Evolutionary conservation across 2,113 vertebrate genomes (phyloP), one percentile per base, ranked within the genome.

Genomic region (Mystacornis crossleyi): DNA sequence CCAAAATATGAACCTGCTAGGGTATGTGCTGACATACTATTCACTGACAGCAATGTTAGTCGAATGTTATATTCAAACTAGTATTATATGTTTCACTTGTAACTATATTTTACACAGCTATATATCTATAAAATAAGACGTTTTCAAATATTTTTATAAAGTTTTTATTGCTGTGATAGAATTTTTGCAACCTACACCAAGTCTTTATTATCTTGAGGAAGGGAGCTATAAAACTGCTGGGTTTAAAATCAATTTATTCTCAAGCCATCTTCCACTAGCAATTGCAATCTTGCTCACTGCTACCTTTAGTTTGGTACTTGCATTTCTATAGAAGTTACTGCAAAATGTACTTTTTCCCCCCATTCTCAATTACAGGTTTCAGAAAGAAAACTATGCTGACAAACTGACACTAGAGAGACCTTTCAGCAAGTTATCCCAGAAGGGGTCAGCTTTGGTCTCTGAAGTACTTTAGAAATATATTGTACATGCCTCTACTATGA

Each of bases 141-240:
- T 54, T 97, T 96, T 95, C 90, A 91, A 93, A 93, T 82, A 90
- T 88, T 86, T 96, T 96, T 88, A 83, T 81, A 93, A 97, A 70
- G 54, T 43, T 86, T 95, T 93, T 93, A 88, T 93, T 95, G 64
- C 74, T 51, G 78, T 67, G 79, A 84, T 73, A 85, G 85, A 96
- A 86, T 87, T 94, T 83, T 86, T 69, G 45, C 85, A 93, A 94
- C 86, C 90, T 81, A 19, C 47, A 86, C 40, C 60, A 93, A 60
- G 19, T 65, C 87, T 96, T 94, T 96, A 84, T 90, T 95, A 89
- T 89, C 93, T 94, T 50, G 48, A 87, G 69, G 77, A 91, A 91
- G 80, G 47, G 70, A 96, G 55, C 28, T 45, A 85, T 93, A 86
- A 90, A 91, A 91, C 86, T 62, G 57, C 71, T 78, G 69, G 75